A percentile compares a stretch with the other conserved stretches of the same genome.
Evolutionary conservation across 2,113 vertebrate species (phyloP).

Genomic region (Vulpes lagopus): DNA sequence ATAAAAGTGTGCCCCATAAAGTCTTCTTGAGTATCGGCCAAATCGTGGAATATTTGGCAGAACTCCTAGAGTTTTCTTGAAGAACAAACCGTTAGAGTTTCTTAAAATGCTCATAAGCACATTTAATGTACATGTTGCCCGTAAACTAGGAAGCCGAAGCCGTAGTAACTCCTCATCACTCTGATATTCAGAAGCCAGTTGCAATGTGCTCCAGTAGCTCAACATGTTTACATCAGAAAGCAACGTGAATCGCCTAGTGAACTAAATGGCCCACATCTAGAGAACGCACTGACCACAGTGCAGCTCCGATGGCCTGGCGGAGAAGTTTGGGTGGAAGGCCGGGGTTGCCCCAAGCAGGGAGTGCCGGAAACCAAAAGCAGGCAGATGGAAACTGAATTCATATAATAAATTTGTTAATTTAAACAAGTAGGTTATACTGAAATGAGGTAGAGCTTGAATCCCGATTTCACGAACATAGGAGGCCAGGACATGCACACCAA

Average conservation of each 20-base stretch:
- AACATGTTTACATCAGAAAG: constrained; percentile 4
- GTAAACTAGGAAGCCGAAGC: constrained; percentile 59
- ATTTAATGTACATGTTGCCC: constrained; percentile 53
- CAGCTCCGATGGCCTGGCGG: neutral
- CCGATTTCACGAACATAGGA: neutral
- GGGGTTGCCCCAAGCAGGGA: neutral
- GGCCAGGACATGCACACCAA: neutral
- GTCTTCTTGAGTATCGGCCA: constrained; percentile 66
- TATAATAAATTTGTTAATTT: neutral
- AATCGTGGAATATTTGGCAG: constrained; percentile 74
- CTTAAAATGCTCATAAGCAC: constrained; percentile 62
- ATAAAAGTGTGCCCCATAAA: constrained; percentile 76
- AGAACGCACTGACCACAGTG: neutral
- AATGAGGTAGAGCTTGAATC: neutral
- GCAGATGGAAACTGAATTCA: neutral
- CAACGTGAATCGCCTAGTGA: neutral
- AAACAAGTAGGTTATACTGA: neutral
- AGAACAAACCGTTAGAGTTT: constrained; percentile 58
- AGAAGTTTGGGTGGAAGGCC: neutral
- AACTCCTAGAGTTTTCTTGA: constrained; percentile 66
- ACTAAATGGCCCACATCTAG: neutral
- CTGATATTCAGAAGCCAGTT: constrained; percentile 18
- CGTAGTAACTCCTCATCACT: constrained; percentile 32
- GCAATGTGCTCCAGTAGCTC: neutral
- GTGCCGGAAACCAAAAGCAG: neutral